A percentile compares a stretch with the other conserved stretches of the same genome.
These are phyloP conservation scores for Proterorhinus semilunaris DNA, from an alignment of 2,113 vertebrate genomes.

Conservation along the genomic window DNA sequence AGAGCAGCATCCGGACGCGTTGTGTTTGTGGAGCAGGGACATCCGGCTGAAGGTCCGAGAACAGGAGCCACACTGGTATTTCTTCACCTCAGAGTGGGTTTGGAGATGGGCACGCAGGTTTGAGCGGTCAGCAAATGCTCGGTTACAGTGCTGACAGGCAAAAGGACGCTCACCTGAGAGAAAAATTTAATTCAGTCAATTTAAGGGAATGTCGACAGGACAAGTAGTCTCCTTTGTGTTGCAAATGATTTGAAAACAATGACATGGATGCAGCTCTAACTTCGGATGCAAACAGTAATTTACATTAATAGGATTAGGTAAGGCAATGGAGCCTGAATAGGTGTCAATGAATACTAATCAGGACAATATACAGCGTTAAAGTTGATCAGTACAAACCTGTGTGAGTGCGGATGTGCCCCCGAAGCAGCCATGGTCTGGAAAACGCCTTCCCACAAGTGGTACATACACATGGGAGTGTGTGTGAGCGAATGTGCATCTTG, in stretches of 20 bases:
- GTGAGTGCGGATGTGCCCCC: conserved; percentile 96
- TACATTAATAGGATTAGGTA: conserved; percentile 47
- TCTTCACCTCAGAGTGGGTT: conserved; percentile 97
- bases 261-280: conserved; percentile 17
- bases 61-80: conserved; percentile 92
- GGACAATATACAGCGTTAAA: conserved; percentile 20
- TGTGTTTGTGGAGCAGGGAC: conserved; percentile 96
- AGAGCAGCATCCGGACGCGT: conserved; percentile 83
- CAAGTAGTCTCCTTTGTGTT: conserved; percentile 40
- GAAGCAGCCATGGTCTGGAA: conserved; percentile 94
- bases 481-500: conserved; percentile 99
- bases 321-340: conserved; percentile 36
- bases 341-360: conserved; percentile 47
- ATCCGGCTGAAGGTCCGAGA: conserved; percentile 97
- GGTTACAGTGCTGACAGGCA: conserved; percentile 92
- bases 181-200: conserved; percentile 35
- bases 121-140: conserved; percentile 95
- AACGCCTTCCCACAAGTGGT: conserved; percentile 96
- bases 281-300: conserved; percentile 25
- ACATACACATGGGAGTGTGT: conserved; percentile 97
- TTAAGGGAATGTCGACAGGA: background rate
- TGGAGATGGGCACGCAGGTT: conserved; percentile 97
- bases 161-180: conserved; percentile 92
- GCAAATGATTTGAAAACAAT: conserved; percentile 30
- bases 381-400: conserved; percentile 78